Evolutionary conservation across 2,888 invertebrate species (phyloP).

Genomic region (Eupithecia insigniata): DNA sequence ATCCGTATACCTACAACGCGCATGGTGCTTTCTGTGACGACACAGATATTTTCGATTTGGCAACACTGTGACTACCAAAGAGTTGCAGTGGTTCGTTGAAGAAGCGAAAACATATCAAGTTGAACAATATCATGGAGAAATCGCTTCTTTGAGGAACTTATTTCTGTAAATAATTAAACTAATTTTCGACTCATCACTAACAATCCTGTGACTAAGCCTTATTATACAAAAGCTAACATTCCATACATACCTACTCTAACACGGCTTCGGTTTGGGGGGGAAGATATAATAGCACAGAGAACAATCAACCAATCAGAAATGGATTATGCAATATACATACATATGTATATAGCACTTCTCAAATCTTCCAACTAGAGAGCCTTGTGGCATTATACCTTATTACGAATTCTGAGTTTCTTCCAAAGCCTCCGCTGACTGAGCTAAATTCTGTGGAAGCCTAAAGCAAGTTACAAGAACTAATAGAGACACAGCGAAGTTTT

Average conservation of each 20-base stretch:
- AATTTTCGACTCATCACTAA: conserved; percentile 84
- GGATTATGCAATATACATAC: background rate
- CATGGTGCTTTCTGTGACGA: conserved; percentile 58
- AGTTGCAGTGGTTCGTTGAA: conserved; percentile 43
- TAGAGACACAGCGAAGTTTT: conserved; percentile 46
- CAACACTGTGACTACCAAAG: conserved; percentile 69
- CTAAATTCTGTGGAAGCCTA: conserved; percentile 51
- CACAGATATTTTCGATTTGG: conserved; percentile 59
- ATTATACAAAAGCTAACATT: conserved; percentile 73
- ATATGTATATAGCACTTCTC: too few relatives aligned
- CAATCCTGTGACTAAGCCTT: conserved; percentile 63
- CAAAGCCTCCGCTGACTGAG: background rate
- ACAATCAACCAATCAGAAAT: background rate
- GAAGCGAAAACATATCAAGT: conserved; percentile 27
- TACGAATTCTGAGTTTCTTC: background rate
- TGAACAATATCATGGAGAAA: conserved; percentile 7
- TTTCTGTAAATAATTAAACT: conserved; percentile 53
- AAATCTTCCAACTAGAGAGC: background rate
- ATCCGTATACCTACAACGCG: conserved; percentile 47
- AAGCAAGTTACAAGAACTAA: conserved; percentile 60
- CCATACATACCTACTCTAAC: conserved; percentile 56
- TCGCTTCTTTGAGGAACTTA: conserved; percentile 35
- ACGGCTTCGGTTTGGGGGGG: conserved; percentile 51
- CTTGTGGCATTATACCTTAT: background rate
- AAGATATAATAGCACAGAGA: conserved; percentile 46